A percentile compares a stretch with the other conserved stretches of the same genome.
Conservation (phyloP, 2,113 vertebrate genomes). For the Tupaia chinensis region DNA sequence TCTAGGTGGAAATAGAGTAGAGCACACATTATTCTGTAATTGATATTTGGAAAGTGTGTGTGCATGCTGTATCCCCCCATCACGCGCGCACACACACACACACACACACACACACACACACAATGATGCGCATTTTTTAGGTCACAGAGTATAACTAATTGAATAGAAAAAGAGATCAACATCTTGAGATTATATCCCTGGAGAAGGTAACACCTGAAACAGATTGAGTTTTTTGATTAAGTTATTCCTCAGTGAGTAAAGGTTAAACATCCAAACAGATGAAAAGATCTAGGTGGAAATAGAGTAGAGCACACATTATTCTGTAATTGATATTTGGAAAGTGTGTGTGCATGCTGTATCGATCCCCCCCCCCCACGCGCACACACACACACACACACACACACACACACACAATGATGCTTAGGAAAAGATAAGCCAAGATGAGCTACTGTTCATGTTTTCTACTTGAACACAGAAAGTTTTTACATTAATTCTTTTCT, state of each 20-base stretch:
- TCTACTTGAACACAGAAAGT: not conserved
- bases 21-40: not conserved
- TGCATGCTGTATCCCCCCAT: accelerated
- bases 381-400: accelerated
- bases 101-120: too few relatives aligned
- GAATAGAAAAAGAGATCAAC: slow-evolving; percentile 69
- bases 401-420: too few relatives aligned
- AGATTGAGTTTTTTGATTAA: slow-evolving; percentile 79
- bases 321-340: slow-evolving; percentile 19
- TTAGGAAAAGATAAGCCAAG: not conserved
- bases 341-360: accelerated
- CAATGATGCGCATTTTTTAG: too few relatives aligned
- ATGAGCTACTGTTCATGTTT: not conserved
- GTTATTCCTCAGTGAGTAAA: slow-evolving; percentile 75
- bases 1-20: not conserved
- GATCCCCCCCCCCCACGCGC: accelerated
- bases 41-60: not conserved
- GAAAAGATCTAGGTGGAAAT: slow-evolving; percentile 37
- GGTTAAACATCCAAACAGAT: slow-evolving; percentile 59
- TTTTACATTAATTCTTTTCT: slow-evolving; percentile 39
- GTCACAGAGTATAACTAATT: slow-evolving; percentile 77
- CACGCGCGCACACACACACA: accelerated
- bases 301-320: not conserved
- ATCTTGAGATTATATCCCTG: slow-evolving; percentile 70
- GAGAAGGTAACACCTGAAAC: slow-evolving; percentile 62